Evolutionary conservation across 2,888 invertebrate genomes (phyloP).

Genomic region (Eustalomyia histrio): DNA sequence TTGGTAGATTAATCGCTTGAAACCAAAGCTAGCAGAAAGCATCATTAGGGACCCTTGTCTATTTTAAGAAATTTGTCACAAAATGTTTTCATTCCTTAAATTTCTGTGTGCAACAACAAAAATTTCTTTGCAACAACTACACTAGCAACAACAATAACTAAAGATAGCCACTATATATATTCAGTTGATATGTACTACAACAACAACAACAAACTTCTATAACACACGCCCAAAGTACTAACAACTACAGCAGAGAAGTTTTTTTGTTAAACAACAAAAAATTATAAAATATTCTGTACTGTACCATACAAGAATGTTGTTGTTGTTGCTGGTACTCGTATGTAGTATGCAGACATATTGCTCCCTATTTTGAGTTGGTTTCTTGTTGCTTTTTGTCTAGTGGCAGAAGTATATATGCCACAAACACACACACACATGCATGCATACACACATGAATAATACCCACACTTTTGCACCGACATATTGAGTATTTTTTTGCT

Average conservation of each 20-base stretch:
- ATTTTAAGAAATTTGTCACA: too few relatives aligned
- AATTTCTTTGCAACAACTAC: slow-evolving; percentile 7
- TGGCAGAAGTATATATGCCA: background rate
- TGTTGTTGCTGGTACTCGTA: background rate
- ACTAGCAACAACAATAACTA: slow-evolving; percentile 31
- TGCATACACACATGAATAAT: background rate
- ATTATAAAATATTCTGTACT: slow-evolving; percentile 39
- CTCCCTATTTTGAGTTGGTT: slow-evolving; percentile 48
- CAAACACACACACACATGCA: background rate
- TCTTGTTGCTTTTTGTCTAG: background rate
- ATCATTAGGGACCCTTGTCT: too few relatives aligned
- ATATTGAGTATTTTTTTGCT: slow-evolving; percentile 52
- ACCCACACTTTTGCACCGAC: slow-evolving; percentile 17
- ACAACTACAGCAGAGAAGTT: slow-evolving; percentile 36
- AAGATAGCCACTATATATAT: background rate
- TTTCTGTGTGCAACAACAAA: background rate
- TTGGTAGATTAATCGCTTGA: too few relatives aligned
- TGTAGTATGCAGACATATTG: slow-evolving; percentile 2
- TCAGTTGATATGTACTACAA: slow-evolving; percentile 4
- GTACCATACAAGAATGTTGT: slow-evolving; percentile 23
- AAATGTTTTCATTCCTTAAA: too few relatives aligned
- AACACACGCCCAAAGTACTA: slow-evolving; percentile 59
- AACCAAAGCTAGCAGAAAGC: too few relatives aligned
- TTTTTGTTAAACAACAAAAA: background rate
- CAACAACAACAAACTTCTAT: slow-evolving; percentile 43